phyloP scores from a whole-genome alignment of 2,888 invertebrate species.

The Amblyjoppa proteus region DNA sequence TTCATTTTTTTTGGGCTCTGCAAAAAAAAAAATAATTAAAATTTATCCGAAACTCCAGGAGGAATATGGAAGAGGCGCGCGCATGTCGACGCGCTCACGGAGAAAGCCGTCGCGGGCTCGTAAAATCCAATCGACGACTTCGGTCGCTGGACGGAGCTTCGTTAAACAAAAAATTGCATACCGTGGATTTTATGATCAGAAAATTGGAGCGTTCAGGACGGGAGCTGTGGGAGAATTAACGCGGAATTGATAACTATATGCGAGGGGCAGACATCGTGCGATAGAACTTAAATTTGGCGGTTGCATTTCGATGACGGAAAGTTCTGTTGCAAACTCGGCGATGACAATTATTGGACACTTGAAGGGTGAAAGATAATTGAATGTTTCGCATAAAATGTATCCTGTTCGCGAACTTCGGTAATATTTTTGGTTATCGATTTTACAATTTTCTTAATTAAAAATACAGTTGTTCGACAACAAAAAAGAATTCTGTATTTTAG shows the following conservation, averaged over 20 bases:
- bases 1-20: not conserved
- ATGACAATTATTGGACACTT: not conserved
- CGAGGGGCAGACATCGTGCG: not conserved
- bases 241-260: not conserved
- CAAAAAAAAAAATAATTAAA: not conserved
- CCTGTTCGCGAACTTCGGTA: too few relatives aligned
- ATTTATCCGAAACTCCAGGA: not conserved
- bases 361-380: too few relatives aligned
- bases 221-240: not conserved
- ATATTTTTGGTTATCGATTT: too few relatives aligned
- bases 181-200: conserved; percentile 1
- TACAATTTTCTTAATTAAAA: too few relatives aligned
- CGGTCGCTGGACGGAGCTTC: not conserved
- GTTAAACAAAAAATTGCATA: conserved; percentile 6
- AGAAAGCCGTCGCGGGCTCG: conserved; percentile 6
- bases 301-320: not conserved
- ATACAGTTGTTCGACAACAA: too few relatives aligned
- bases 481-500: too few relatives aligned
- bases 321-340: not conserved
- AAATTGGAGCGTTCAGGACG: not conserved
- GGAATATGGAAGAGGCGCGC: not conserved
- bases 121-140: conserved; percentile 4
- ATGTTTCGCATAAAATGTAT: too few relatives aligned
- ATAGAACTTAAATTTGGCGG: not conserved
- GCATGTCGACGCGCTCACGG: conserved; percentile 1